Conservation (phyloP, 2,797 vertebrate genomes). For the Dicrostonyx torquatus region DNA sequence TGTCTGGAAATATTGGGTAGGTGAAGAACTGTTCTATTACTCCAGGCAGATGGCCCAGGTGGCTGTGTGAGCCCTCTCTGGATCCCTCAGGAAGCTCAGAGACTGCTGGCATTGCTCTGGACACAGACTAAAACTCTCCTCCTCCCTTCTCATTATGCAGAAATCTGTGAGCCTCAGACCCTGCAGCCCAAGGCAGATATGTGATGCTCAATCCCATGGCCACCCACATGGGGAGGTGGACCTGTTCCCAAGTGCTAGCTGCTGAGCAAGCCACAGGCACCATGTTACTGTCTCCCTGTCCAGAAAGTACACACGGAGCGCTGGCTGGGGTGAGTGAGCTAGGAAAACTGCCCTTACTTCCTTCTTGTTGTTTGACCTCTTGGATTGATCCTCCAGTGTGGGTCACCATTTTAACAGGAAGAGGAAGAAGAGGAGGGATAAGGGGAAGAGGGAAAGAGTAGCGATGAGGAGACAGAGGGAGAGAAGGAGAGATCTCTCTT, state of each 20-base stretch:
- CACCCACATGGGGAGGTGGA: background rate
- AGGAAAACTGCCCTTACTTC: background rate
- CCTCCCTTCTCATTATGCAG: background rate
- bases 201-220: background rate
- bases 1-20: background rate
- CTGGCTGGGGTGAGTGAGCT: background rate
- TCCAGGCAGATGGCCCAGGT: background rate
- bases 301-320: background rate
- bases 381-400: background rate
- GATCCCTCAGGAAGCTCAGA: background rate
- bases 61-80: no score
- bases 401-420: background rate
- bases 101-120: background rate
- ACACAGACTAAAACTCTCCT: background rate
- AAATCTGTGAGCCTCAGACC: no score
- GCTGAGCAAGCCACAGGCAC: background rate
- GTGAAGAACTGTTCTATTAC: background rate
- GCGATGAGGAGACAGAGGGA: background rate
- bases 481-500: background rate
- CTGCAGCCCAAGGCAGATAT: background rate
- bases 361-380: background rate
- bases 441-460: background rate
- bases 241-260: background rate
- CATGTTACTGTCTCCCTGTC: background rate
- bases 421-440: background rate